Conservation (phyloP, 2,797 vertebrate species). For the Eospalax fontanierii region DNA sequence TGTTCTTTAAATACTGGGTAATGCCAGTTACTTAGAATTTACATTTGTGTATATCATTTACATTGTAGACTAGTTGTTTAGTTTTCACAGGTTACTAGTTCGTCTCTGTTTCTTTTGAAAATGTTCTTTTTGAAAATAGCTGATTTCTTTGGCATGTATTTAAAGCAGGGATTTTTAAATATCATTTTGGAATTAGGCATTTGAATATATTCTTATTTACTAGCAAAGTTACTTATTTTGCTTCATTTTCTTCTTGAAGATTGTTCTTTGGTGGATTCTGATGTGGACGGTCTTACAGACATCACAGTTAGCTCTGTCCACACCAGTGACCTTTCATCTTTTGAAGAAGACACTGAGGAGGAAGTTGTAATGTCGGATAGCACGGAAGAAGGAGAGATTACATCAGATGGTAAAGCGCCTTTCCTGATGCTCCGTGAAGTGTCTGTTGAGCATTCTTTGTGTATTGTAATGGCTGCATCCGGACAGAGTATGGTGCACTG, state of each 20-base stretch:
- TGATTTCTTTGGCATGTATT: slow-evolving; percentile 21
- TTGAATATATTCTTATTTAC: not conserved
- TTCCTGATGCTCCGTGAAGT: slow-evolving; percentile 9
- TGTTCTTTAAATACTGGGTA: slow-evolving; percentile 39
- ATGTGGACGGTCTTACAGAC: slow-evolving; percentile 97
- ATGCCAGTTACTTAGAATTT: slow-evolving; percentile 27
- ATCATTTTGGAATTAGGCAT: not conserved
- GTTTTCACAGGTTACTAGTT: slow-evolving; percentile 26
- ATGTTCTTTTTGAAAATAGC: slow-evolving; percentile 59
- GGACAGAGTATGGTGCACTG: not conserved
- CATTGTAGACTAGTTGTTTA: not conserved
- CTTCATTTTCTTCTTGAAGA: slow-evolving; percentile 88
- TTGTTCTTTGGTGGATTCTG: slow-evolving; percentile 95
- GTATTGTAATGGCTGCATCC: not conserved
- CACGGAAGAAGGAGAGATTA: slow-evolving; percentile 97
- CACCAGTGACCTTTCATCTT: slow-evolving; percentile 98
- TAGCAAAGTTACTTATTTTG: not conserved
- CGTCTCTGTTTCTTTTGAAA: slow-evolving; percentile 53
- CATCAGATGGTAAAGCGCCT: slow-evolving; percentile 91
- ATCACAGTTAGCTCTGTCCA: slow-evolving; percentile 99
- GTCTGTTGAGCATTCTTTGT: not conserved
- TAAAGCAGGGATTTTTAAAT: slow-evolving; percentile 41
- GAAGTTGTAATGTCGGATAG: slow-evolving; percentile 93
- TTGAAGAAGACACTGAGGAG: slow-evolving; percentile 96
- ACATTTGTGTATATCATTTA: slow-evolving; percentile 26